Percentiles rank a stretch among this genome's conserved stretches.
These are phyloP conservation scores for Clarias macrocephalus DNA, from an alignment of 2,113 vertebrate species.

Conservation along the genomic window DNA sequence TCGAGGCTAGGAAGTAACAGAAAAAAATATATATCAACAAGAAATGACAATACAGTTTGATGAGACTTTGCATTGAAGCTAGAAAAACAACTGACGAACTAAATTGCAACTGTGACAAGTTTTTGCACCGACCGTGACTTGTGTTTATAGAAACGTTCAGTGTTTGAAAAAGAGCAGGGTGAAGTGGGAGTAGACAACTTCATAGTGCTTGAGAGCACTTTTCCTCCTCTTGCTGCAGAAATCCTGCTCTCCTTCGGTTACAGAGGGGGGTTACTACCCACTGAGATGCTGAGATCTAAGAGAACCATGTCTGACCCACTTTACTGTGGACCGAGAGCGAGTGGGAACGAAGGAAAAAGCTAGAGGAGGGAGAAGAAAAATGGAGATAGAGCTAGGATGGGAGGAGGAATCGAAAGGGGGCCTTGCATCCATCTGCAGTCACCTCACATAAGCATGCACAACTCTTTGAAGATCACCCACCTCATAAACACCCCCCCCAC, in stretches of 20 bases:
- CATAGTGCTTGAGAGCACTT: constrained; percentile 6
- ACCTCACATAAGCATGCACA: constrained; percentile 51
- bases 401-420: constrained; percentile 20
- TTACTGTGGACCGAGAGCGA: constrained; percentile 46
- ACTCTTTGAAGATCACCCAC: constrained; percentile 36
- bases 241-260: constrained; percentile 39
- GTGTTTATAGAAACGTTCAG: constrained; percentile 34
- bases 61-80: neutral
- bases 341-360: neutral
- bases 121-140: neutral
- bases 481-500: neutral
- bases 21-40: neutral
- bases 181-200: constrained; percentile 21
- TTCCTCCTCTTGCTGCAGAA: constrained; percentile 16
- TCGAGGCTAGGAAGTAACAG: neutral
- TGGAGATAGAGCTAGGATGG: neutral
- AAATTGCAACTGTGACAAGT: neutral
- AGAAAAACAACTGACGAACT: neutral
- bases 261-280: constrained; percentile 32
- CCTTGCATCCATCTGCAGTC: constrained; percentile 40
- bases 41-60: neutral
- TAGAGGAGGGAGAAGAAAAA: constrained; percentile 17
- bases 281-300: constrained; percentile 48
- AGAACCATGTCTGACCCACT: constrained; percentile 54
- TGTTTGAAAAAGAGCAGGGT: neutral